phyloP scores from a whole-genome alignment of 2,113 vertebrate genomes.

The Polypterus bichir region DNA sequence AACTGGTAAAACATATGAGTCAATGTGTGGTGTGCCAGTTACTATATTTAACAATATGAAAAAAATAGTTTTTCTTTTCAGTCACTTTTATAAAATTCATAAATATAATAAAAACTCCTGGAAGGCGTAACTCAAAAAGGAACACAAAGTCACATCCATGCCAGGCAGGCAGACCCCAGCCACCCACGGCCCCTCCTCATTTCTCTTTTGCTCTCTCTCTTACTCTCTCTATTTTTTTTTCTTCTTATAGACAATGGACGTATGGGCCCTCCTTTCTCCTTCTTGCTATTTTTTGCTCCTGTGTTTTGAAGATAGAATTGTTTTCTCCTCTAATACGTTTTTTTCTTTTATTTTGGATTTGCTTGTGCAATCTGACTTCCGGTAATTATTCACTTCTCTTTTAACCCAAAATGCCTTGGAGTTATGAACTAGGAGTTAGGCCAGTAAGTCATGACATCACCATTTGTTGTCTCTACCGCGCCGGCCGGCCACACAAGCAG shows the following conservation, averaged over 20 bases:
- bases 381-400: slow-evolving; percentile 77
- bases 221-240: slow-evolving; percentile 21
- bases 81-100: too few species aligned
- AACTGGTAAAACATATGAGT: too few species aligned
- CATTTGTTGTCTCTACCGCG: too few species aligned
- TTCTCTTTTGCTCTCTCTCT: neutral
- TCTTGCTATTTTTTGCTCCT: slow-evolving; percentile 61
- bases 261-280: slow-evolving; percentile 29
- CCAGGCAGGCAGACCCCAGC: slow-evolving; percentile 4
- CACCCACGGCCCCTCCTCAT: slow-evolving; percentile 18
- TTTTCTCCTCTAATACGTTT: slow-evolving; percentile 40
- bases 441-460: slow-evolving; percentile 47
- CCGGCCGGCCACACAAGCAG: too few species aligned
- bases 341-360: slow-evolving; percentile 49
- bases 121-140: too few species aligned
- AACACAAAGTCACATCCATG: too few species aligned
- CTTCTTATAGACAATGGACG: slow-evolving; percentile 29
- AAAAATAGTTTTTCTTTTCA: too few species aligned
- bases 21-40: too few species aligned
- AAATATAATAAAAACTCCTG: too few species aligned
- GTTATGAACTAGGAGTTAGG: slow-evolving; percentile 38
- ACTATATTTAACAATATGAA: too few species aligned
- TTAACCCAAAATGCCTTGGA: slow-evolving; percentile 39
- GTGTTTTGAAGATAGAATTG: slow-evolving; percentile 69
- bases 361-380: slow-evolving; percentile 80